A percentile compares a stretch with the other conserved stretches of the same genome.
Conservation (phyloP, 1,140 invertebrate genomes). For the Danaus melanippus region DNA sequence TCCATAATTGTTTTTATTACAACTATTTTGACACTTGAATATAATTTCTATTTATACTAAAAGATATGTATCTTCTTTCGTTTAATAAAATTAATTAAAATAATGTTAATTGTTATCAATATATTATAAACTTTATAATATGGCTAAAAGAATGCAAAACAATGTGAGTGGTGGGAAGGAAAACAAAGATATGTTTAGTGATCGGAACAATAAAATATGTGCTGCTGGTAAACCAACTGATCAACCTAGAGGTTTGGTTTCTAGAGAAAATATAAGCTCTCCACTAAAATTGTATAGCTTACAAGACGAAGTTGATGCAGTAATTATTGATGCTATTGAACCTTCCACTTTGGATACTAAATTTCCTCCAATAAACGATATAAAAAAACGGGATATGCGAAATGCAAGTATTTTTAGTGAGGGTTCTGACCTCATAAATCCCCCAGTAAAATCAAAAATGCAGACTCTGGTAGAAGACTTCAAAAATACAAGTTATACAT, state of each 20-base stretch:
- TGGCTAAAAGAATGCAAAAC: background rate
- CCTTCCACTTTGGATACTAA: constrained; percentile 31
- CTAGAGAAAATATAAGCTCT: constrained; percentile 38
- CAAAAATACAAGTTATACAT: constrained; percentile 63
- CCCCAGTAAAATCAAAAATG: constrained; percentile 62
- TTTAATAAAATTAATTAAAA: no score
- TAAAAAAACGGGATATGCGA: constrained; percentile 36
- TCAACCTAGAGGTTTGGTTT: no score
- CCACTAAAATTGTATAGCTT: constrained; percentile 55
- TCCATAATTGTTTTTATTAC: no score
- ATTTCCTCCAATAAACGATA: constrained; percentile 42
- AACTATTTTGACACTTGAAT: no score
- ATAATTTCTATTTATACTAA: no score
- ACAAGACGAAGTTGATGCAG: constrained; percentile 62
- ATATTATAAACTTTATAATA: no score
- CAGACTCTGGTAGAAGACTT: constrained; percentile 67
- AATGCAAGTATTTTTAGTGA: constrained; percentile 34
- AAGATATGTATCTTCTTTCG: no score
- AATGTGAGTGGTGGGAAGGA: constrained; percentile 41
- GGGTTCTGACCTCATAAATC: constrained; percentile 45
- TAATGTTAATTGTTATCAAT: no score
- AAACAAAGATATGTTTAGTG: constrained; percentile 43
- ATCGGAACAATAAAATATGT: constrained; percentile 41
- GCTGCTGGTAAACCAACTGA: constrained; percentile 54
- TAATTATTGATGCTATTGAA: constrained; percentile 64